A percentile compares a stretch with the other conserved stretches of the same genome.
These are phyloP conservation scores for Cydia strobilella DNA, from an alignment of 1,140 invertebrate genomes.

Conservation along the genomic window DNA sequence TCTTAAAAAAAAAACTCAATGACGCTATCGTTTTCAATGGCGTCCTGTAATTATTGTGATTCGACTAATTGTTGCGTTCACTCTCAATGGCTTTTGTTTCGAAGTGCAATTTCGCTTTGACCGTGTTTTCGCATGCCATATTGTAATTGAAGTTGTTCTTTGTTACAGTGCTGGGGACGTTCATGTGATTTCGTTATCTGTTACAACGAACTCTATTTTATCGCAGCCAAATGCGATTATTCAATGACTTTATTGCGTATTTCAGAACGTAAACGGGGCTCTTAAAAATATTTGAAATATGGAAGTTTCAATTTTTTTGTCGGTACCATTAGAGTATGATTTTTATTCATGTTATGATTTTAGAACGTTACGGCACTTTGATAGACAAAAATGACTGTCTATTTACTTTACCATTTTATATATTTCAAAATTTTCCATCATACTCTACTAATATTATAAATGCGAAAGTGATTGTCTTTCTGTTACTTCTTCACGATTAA, in stretches of 20 bases:
- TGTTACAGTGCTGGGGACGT: constrained; percentile 32
- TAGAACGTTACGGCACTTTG: background rate
- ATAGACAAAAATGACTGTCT: background rate
- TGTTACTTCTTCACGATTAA: no score
- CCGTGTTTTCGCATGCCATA: constrained; percentile 68
- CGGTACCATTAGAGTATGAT: constrained; percentile 3
- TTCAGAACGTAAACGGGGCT: constrained; percentile 14
- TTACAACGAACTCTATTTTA: constrained; percentile 8
- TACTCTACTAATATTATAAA: no score
- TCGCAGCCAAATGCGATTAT: constrained; percentile 1
- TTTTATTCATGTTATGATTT: constrained; percentile 14
- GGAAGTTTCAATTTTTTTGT: constrained; percentile 14
- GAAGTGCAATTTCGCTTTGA: constrained; percentile 65
- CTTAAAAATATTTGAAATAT: constrained; percentile 28
- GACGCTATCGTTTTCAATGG: constrained; percentile 74
- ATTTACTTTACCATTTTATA: background rate
- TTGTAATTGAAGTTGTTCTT: constrained; percentile 63
- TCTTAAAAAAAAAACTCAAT: constrained; percentile 55
- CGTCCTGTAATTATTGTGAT: constrained; percentile 68
- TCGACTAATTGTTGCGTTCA: constrained; percentile 67
- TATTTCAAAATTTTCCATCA: no score
- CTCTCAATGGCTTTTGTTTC: constrained; percentile 63
- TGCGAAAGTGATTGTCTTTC: no score
- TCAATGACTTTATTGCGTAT: constrained; percentile 6
- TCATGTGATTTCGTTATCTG: background rate